Conservation (phyloP, 2,888 invertebrate species). For the Syrphus vitripennis region DNA sequence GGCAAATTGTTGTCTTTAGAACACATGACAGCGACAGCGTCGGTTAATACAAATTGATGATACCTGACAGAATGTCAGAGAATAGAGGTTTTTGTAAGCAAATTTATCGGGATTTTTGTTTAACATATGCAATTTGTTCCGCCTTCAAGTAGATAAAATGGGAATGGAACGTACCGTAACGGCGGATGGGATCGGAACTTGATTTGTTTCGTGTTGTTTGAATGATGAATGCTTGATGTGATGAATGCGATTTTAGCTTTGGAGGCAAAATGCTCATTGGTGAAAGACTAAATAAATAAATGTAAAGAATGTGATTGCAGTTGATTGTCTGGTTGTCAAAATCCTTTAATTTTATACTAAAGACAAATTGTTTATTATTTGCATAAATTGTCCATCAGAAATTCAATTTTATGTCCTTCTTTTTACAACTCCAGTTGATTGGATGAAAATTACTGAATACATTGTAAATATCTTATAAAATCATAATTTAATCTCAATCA, state of each 20-base stretch:
- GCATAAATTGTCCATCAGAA: too few relatives aligned
- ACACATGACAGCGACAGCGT: conserved; percentile 49
- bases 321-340: background rate
- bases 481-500: background rate
- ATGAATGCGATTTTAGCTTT: conserved; percentile 1
- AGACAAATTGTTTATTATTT: too few relatives aligned
- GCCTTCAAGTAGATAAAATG: background rate
- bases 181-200: conserved; percentile 19
- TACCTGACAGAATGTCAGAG: conserved; percentile 50
- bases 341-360: too few relatives aligned
- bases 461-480: background rate
- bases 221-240: conserved; percentile 9
- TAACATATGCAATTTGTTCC: conserved; percentile 15
- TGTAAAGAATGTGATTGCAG: background rate
- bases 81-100: background rate
- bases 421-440: too few relatives aligned
- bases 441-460: background rate
- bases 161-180: background rate
- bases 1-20: conserved; percentile 50
- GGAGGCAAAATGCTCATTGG: background rate
- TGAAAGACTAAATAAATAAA: background rate
- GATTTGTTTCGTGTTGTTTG: background rate
- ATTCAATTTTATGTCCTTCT: too few relatives aligned
- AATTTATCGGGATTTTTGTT: conserved; percentile 37
- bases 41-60: conserved; percentile 36